Evolutionary conservation across 2,113 vertebrate species (phyloP).

Genomic region (Rhinoderma darwinii): DNA sequence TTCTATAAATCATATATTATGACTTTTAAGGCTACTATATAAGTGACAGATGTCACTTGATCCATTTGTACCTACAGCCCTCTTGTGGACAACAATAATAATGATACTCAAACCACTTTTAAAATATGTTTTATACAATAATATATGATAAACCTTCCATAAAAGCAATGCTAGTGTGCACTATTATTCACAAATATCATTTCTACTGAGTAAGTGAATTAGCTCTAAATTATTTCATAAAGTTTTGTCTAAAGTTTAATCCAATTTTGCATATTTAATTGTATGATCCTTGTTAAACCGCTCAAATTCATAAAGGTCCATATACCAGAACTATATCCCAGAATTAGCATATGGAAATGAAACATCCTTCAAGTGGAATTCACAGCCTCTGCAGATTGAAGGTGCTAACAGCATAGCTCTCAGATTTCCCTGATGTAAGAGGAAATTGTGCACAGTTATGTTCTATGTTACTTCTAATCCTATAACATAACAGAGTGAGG

Average conservation of each 20-base stretch:
- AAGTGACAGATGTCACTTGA: not conserved
- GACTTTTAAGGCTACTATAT: not conserved
- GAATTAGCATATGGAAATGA: not conserved
- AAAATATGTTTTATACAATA: not conserved
- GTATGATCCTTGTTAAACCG: no score
- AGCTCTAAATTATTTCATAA: no score
- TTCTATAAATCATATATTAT: not conserved
- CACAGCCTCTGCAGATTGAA: not conserved
- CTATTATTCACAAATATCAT: not conserved
- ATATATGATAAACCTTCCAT: not conserved
- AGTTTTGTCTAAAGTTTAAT: no score
- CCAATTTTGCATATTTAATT: no score
- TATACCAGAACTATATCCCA: not conserved
- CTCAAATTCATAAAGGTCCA: no score
- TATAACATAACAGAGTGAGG: not conserved
- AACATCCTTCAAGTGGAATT: not conserved
- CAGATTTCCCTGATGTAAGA: not conserved
- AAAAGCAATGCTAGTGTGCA: not conserved
- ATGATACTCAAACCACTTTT: not conserved
- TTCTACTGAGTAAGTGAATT: no score
- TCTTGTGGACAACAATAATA: not conserved
- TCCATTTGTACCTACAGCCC: not conserved
- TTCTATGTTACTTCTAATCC: not conserved
- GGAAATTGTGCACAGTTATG: not conserved
- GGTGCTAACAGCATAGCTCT: not conserved